These are phyloP conservation scores for Steromphala cineraria DNA, from an alignment of 2,888 invertebrate genomes.

Conservation along the genomic window DNA sequence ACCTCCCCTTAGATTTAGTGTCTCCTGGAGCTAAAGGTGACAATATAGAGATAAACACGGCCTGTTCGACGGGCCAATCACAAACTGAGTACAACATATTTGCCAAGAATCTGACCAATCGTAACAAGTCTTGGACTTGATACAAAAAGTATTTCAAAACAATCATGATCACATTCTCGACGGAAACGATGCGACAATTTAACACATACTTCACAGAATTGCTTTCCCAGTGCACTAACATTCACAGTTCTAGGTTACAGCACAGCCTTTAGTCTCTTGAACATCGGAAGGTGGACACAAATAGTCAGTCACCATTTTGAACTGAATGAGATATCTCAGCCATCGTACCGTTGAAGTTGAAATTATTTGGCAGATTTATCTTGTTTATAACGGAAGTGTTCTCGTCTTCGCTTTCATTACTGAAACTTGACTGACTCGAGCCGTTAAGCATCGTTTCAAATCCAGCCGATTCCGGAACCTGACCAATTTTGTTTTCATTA, in stretches of 20 bases:
- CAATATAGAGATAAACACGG: conserved; percentile 6
- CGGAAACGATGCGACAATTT: neutral
- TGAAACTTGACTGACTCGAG: neutral
- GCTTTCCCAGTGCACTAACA: conserved; percentile 5
- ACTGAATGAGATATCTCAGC: neutral
- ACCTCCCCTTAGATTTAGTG: conserved; percentile 15
- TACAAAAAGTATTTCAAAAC: neutral
- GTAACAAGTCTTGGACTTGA: conserved; percentile 9
- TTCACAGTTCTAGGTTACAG: neutral
- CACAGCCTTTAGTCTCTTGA: conserved; percentile 1
- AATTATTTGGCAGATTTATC: too few relatives aligned
- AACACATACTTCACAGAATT: conserved; percentile 7
- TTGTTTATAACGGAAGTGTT: neutral
- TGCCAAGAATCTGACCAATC: conserved; percentile 17
- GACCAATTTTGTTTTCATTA: neutral
- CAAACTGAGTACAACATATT: neutral
- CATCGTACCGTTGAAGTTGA: neutral
- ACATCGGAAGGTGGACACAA: neutral
- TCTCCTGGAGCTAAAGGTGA: neutral
- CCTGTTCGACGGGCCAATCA: conserved; percentile 5
- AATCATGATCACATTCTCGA: conserved; percentile 1
- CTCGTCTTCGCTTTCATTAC: neutral
- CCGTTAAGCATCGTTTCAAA: neutral
- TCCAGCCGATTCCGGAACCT: conserved; percentile 6
- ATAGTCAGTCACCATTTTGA: conserved; percentile 7